These are phyloP conservation scores for Spongia lamella DNA, from an alignment of 37 sponge, comb jelly and placozoan genomes.

Conservation along the genomic window DNA sequence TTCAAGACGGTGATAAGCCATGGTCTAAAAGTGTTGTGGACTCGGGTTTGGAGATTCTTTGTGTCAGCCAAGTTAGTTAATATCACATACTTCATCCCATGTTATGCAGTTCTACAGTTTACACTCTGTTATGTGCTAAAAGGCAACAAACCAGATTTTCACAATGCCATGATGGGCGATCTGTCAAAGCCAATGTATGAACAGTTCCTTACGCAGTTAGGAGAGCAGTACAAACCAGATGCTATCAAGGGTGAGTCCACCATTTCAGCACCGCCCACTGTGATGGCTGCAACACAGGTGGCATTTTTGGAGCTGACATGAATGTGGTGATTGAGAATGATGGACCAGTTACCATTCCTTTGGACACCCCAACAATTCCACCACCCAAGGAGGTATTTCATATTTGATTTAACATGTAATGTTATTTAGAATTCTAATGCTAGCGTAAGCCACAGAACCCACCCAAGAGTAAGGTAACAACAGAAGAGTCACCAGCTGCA, in stretches of 20 bases:
- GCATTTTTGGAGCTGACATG: slow-evolving; percentile 94
- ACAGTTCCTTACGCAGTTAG: slow-evolving; percentile 67
- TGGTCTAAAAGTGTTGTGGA: slow-evolving; percentile 91
- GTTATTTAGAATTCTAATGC: slow-evolving; percentile 1
- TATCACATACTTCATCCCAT: neutral
- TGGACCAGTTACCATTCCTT: slow-evolving; percentile 90
- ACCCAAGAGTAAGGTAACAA: too few species aligned
- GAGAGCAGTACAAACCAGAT: slow-evolving; percentile 72
- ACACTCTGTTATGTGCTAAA: slow-evolving; percentile 94
- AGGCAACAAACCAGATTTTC: slow-evolving; percentile 99
- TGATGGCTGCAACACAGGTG: slow-evolving; percentile 52
- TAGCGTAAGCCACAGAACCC: too few species aligned
- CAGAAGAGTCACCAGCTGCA: too few species aligned
- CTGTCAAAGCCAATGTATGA: slow-evolving; percentile 73
- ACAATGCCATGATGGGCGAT: slow-evolving; percentile 82
- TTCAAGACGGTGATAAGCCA: slow-evolving; percentile 71
- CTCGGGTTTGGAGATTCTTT: slow-evolving; percentile 79
- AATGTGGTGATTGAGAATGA: slow-evolving; percentile 97
- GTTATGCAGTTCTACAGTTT: slow-evolving; percentile 61
- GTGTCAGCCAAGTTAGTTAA: slow-evolving; percentile 84
- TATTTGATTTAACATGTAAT: too few species aligned
- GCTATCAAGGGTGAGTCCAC: slow-evolving; percentile 72
- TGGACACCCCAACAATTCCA: slow-evolving; percentile 80
- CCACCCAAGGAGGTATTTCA: slow-evolving; percentile 72
- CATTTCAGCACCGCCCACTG: neutral